These are phyloP conservation scores for Eupelmus urozonus DNA, from an alignment of 2,888 invertebrate species.

Conservation along the genomic window DNA sequence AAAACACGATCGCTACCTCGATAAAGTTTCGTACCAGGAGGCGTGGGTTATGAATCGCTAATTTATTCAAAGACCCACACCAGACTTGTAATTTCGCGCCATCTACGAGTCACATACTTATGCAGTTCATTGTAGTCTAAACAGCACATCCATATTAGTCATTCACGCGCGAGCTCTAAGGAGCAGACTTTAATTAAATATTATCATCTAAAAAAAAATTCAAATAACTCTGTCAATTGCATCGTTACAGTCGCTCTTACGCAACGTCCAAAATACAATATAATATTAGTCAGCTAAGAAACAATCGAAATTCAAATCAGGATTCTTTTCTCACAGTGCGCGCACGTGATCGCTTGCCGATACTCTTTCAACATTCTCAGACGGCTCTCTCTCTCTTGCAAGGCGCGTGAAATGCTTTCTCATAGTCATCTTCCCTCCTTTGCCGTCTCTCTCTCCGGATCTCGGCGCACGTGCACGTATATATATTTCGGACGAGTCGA, in stretches of 20 bases:
- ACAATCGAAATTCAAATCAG: no score
- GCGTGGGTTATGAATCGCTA: conserved; percentile 17
- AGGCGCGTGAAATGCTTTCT: conserved; percentile 31
- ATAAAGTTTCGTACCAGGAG: conserved; percentile 25
- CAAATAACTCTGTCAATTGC: no score
- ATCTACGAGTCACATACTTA: conserved; percentile 33
- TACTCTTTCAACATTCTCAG: no score
- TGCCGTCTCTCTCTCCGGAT: not conserved
- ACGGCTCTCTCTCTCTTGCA: not conserved
- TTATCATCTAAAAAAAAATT: no score
- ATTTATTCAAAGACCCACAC: conserved; percentile 10
- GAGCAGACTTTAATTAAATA: no score
- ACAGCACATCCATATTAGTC: conserved; percentile 16
- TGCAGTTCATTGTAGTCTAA: no score
- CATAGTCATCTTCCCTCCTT: not conserved
- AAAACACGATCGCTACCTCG: conserved; percentile 15
- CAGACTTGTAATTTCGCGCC: conserved; percentile 1
- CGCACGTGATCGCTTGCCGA: no score
- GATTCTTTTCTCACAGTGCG: no score
- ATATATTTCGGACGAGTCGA: conserved; percentile 23
- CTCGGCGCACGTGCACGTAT: conserved; percentile 7
- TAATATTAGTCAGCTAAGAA: no score
- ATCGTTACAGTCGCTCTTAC: no score
- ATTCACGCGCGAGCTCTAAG: no score
- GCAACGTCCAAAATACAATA: no score